Conservation (phyloP, 2,888 invertebrate species). For the Limnephilus rhombicus region DNA sequence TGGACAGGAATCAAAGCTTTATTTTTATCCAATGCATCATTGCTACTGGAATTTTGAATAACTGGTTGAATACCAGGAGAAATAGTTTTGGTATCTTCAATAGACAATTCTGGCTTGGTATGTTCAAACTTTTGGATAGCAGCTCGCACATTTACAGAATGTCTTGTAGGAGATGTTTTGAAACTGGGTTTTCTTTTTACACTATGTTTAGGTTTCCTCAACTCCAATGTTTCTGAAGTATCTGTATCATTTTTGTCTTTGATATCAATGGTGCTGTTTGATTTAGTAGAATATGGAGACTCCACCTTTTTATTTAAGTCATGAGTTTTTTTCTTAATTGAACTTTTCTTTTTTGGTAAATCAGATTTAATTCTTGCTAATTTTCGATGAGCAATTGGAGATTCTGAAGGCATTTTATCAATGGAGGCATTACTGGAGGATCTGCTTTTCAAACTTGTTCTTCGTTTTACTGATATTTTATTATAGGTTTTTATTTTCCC, state of each 20-base stretch:
- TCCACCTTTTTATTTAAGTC: conserved; percentile 51
- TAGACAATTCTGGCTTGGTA: conserved; percentile 70
- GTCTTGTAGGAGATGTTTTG: conserved; percentile 68
- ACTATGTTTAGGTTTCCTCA: conserved; percentile 67
- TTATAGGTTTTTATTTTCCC: conserved; percentile 76
- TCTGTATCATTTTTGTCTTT: conserved; percentile 72
- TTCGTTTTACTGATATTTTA: conserved; percentile 73
- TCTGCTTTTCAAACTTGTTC: conserved; percentile 75
- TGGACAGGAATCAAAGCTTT: conserved; percentile 69
- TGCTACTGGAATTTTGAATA: conserved; percentile 66
- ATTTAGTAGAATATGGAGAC: conserved; percentile 28
- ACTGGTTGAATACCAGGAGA: conserved; percentile 69
- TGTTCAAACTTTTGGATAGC: conserved; percentile 77
- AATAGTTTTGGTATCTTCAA: conserved; percentile 1
- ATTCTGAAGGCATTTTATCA: conserved; percentile 72
- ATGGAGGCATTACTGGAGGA: conserved; percentile 76
- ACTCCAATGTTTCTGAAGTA: conserved; percentile 51
- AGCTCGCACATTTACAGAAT: conserved; percentile 68
- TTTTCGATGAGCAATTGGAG: conserved; percentile 71
- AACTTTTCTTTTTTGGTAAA: conserved; percentile 62
- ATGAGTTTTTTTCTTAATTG: conserved; percentile 60
- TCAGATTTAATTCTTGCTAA: conserved; percentile 76
- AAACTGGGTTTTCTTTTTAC: conserved; percentile 72
- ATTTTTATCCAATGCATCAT: conserved; percentile 64
- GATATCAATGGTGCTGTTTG: conserved; percentile 71